Evolutionary conservation across 1,140 invertebrate genomes (phyloP), one percentile per base, ranked within the genome.

Genomic region (Geopemphigus sp.): DNA sequence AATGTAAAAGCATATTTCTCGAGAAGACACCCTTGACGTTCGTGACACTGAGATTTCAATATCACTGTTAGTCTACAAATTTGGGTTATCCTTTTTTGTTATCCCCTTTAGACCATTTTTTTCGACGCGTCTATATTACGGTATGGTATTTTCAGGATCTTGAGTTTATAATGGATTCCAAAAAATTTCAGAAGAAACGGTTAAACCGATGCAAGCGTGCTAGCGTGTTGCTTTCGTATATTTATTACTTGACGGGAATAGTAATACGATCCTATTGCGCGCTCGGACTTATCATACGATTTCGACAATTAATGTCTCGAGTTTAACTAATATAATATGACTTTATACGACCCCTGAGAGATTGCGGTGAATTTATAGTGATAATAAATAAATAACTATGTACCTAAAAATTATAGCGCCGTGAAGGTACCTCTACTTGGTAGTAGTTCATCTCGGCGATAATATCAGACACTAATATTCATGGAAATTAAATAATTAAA

Each of bases 61-160:
- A 59, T 61, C 73, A 57, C 45, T n/a, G 56, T n/a, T 11, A 39
- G 57, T 17, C n/a, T 24, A 45, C 56, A 15, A 61, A 61, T 61
- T 76, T 76, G 22, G 73, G 73, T 76, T 32, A 76, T 47, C 57
- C 26, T 56, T 56, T 56, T 57, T 39, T 53, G 39, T 57, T 39
- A 19, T 72, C 17, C 12, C 17, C 26, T 10, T 15, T 45, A 39
- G 8, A 39, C 11, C 68, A 72, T 56, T 53, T 22, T 54, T 53
- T 63, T 39, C 17, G 8, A 15, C 26, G 10, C 19, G 19, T 3
- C 24, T 59, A 26, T 29, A 14, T 2, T 59, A 15, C 24, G 8
- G 59, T 63, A 11, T n/a, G 24, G 3, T 8, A 3, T 39, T 8
- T 39, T 39, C 32, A 39, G 3, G 32, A 39, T 39, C 32, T 3